A percentile compares a stretch with the other conserved stretches of the same genome.
These are phyloP conservation scores for Drosophila multiciliata DNA, from an alignment of 2,888 invertebrate genomes.

Conservation along the genomic window DNA sequence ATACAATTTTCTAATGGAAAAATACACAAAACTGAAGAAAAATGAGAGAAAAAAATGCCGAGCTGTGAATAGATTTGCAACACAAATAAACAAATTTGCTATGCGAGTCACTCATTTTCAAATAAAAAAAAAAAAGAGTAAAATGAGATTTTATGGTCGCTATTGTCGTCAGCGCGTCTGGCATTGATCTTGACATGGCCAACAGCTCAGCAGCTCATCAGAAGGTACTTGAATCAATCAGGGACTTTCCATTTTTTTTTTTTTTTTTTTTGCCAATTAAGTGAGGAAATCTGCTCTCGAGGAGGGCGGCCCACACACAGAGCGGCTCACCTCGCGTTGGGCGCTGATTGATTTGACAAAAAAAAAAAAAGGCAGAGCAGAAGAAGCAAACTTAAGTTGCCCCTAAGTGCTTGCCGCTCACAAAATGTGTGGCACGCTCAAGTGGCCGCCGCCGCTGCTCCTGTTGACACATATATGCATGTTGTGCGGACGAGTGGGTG, in stretches of 20 bases:
- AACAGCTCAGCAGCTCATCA: constrained; percentile 4
- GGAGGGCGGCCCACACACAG: constrained; percentile 54
- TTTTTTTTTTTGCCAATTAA: constrained; percentile 60
- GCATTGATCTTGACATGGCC: constrained; percentile 29
- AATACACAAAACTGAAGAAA: constrained; percentile 33
- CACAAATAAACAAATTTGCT: constrained; percentile 66
- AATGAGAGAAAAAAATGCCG: constrained; percentile 11
- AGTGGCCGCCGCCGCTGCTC: constrained; percentile 43
- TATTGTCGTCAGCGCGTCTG: constrained; percentile 54
- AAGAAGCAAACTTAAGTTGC: constrained; percentile 58
- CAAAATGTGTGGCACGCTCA: constrained; percentile 60
- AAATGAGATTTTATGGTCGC: constrained; percentile 25
- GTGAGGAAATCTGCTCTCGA: constrained; percentile 66
- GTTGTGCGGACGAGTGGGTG: constrained; percentile 41
- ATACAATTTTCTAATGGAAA: constrained; percentile 66
- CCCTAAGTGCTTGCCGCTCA: constrained; percentile 58
- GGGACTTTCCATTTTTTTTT: constrained; percentile 17
- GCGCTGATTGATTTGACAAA: constrained; percentile 70
- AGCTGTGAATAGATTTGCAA: constrained; percentile 76
- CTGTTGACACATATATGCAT: constrained; percentile 70
- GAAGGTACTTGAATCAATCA: constrained; percentile 61
- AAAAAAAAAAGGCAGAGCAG: neutral
- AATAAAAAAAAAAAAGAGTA: neutral
- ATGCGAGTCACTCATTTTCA: constrained; percentile 14
- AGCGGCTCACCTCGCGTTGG: constrained; percentile 17